Evolutionary conservation across 2,888 invertebrate genomes (phyloP), one percentile per base, ranked within the genome.

Genomic region (Nebria salina): DNA sequence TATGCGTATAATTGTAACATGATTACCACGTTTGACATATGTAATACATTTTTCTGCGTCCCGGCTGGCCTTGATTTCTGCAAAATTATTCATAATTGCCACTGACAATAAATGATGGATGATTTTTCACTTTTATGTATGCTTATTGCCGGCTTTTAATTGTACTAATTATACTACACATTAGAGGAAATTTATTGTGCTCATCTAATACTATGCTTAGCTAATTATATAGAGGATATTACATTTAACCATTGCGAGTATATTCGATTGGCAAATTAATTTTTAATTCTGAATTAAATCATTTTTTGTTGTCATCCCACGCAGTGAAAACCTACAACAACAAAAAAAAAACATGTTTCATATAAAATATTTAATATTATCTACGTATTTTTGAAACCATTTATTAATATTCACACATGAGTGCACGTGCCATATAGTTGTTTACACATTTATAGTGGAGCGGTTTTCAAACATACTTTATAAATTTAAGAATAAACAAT

Each of bases 41-140:
- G 70, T 54, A 54, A 54, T 54, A 54, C 54, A 54, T 54, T 54
- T 54, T 54, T 54, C 54, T 54, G 54, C 54, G 11, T 8, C 13
- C 54, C 54, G 54, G 7, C 13, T 70, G 70, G 25, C 79, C 79
- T 79, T 79, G 79, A 72, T 43, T 43, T 13, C 42, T 74, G 54
- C 74, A 79, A 79, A 54, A 79, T 79, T 79, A 79, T 74, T 79
- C 68, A 20, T 79, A 79, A 79, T 79, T 79, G 73, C 65, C 74
- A 15, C 43, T 42, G 43, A 43, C 20, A 68, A 26, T 79, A 79
- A 79, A 79, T 74, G 79, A 66, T 68, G 74, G 74, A 79, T 79
- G 79, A 79, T 79, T 79, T 79, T 79, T 75, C 66, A 79, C 68
- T 79, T 78, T 79, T 74, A 79, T 73, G 41, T 54, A 54, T 54